Evolutionary conservation across 2,888 invertebrate genomes (phyloP).

Genomic region (Euzetes globulus): DNA sequence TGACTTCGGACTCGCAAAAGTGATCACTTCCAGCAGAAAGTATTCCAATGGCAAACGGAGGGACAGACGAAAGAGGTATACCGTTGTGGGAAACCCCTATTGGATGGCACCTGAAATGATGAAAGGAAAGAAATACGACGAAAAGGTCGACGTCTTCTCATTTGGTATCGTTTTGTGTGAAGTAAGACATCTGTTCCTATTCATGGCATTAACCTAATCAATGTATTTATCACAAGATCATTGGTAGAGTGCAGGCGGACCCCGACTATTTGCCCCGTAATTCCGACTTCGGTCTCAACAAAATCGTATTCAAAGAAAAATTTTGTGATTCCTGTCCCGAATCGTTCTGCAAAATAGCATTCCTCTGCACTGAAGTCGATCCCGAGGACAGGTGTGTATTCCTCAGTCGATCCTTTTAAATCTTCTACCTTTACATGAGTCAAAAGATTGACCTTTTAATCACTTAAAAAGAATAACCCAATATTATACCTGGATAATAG

Average conservation of each 20-base stretch:
- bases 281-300: constrained; percentile 84
- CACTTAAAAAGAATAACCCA: too few species aligned
- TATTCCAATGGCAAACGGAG: constrained; percentile 46
- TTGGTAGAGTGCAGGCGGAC: constrained; percentile 88
- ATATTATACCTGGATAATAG: too few species aligned
- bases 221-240: constrained; percentile 58
- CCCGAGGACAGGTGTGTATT: constrained; percentile 67
- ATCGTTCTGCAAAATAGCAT: constrained; percentile 77
- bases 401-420: too few species aligned
- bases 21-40: constrained; percentile 44
- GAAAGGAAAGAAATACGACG: constrained; percentile 90
- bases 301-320: constrained; percentile 71
- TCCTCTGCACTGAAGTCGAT: constrained; percentile 79
- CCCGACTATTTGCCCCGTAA: constrained; percentile 86
- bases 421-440: too few species aligned
- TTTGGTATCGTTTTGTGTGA: constrained; percentile 92
- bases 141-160: constrained; percentile 91
- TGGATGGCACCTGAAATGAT: constrained; percentile 99
- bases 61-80: constrained; percentile 76
- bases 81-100: constrained; percentile 92
- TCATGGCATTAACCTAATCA: neutral
- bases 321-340: constrained; percentile 73
- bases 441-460: too few species aligned
- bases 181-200: constrained; percentile 52
- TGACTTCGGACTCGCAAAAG: constrained; percentile 83